A percentile compares a stretch with the other conserved stretches of the same genome.
phyloP scores from a whole-genome alignment of 2,888 invertebrate genomes.

The Drosophila prostipennis region DNA sequence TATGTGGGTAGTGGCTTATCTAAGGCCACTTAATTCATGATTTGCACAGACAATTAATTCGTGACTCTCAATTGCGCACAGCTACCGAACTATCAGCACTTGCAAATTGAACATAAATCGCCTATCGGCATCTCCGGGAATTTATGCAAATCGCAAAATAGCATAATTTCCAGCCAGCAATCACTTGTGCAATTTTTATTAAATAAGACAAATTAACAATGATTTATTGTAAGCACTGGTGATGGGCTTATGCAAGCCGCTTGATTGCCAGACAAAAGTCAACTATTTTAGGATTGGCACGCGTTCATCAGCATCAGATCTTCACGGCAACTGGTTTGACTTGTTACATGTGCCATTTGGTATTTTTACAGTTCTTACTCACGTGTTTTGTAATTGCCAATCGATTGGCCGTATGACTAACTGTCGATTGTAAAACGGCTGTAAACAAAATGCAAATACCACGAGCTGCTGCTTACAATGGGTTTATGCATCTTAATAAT shows the following conservation, averaged over 20 bases:
- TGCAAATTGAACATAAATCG: conserved; percentile 62
- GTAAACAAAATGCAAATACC: conserved; percentile 41
- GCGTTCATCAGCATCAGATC: conserved; percentile 41
- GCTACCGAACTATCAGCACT: conserved; percentile 73
- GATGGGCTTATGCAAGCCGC: conserved; percentile 31
- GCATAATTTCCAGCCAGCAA: conserved; percentile 26
- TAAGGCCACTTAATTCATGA: conserved; percentile 38
- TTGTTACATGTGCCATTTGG: conserved; percentile 62
- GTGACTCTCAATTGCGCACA: conserved; percentile 46
- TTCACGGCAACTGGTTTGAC: conserved; percentile 55
- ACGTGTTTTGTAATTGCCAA: conserved; percentile 66
- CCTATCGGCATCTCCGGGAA: conserved; percentile 29
- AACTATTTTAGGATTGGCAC: conserved; percentile 39
- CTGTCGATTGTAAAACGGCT: conserved; percentile 21
- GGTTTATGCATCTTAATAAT: background rate
- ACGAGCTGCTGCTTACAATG: background rate
- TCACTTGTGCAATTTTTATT: conserved; percentile 26
- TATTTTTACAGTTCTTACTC: conserved; percentile 56
- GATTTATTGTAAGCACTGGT: conserved; percentile 40
- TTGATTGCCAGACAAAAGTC: conserved; percentile 7
- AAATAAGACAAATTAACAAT: conserved; percentile 53
- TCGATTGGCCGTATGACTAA: conserved; percentile 19
- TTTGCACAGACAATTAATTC: conserved; percentile 47
- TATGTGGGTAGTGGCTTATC: conserved; percentile 47
- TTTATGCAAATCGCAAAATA: conserved; percentile 25